A percentile compares a stretch with the other conserved stretches of the same genome.
Evolutionary conservation across 2,113 vertebrate genomes (phyloP).

Genomic region (Cariama cristata): DNA sequence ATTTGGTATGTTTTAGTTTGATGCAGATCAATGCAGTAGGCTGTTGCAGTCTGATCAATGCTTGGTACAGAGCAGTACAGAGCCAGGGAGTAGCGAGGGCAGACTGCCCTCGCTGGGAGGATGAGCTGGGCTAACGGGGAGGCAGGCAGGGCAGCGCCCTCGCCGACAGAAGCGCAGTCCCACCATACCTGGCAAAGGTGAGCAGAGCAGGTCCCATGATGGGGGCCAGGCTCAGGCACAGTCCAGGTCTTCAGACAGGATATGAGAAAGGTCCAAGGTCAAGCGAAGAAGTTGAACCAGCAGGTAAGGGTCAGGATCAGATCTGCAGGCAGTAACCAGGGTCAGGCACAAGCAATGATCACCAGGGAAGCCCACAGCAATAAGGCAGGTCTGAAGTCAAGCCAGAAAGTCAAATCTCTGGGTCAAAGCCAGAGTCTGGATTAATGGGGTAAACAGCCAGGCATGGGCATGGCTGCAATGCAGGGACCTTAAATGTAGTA

Average conservation of each 20-base stretch:
- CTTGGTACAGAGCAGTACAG: background rate
- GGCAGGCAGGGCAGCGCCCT: background rate
- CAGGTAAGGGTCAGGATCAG: background rate
- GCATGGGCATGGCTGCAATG: background rate
- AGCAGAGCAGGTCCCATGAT: background rate
- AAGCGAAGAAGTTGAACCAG: background rate
- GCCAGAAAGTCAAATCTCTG: background rate
- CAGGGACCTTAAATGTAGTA: background rate
- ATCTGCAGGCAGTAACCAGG: background rate
- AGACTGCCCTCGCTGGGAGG: too few species aligned
- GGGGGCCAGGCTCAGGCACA: background rate
- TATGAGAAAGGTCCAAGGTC: background rate
- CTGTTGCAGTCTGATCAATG: background rate
- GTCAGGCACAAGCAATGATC: background rate
- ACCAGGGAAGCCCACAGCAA: background rate
- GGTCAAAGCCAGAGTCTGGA: background rate
- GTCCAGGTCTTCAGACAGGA: background rate
- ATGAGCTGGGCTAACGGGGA: background rate
- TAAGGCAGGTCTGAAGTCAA: background rate
- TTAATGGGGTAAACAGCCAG: background rate
- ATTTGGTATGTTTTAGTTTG: background rate
- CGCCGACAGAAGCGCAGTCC: fast-evolving
- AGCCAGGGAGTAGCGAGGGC: background rate
- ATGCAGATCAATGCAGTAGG: background rate
- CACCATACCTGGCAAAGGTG: background rate